These are phyloP conservation scores for Oryzias sinensis DNA, from an alignment of 2,797 vertebrate species.

Conservation along the genomic window DNA sequence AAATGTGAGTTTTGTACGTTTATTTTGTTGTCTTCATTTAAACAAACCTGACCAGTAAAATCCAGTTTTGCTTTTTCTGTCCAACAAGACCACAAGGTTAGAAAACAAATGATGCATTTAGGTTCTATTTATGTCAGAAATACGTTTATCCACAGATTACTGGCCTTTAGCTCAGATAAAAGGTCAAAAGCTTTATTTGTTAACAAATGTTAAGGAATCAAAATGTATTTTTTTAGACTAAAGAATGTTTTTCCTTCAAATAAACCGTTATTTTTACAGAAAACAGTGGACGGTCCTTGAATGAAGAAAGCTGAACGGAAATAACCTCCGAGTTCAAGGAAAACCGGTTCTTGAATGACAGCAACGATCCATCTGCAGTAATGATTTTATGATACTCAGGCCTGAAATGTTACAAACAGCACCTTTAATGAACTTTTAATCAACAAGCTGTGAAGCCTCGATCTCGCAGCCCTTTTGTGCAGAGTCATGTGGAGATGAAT, in stretches of 20 bases:
- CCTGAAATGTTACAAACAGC: constrained; percentile 23
- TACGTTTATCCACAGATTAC: not conserved
- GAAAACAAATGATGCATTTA: too few species aligned
- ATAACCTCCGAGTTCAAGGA: not conserved
- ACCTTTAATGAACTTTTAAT: constrained; percentile 18
- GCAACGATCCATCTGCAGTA: not conserved
- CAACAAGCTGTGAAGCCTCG: constrained; percentile 3
- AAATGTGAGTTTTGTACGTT: too few species aligned
- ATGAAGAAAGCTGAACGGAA: not conserved
- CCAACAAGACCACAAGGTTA: too few species aligned
- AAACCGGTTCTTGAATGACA: not conserved
- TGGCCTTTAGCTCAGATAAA: too few species aligned
- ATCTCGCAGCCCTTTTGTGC: not conserved
- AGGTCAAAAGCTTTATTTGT: too few species aligned
- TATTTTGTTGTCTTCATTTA: too few species aligned
- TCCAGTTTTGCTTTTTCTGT: too few species aligned
- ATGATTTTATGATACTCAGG: not conserved
- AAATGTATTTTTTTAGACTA: too few species aligned
- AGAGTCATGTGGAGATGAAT: constrained; percentile 13
- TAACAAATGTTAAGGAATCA: too few species aligned
- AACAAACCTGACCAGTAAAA: too few species aligned
- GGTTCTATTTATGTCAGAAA: not conserved
- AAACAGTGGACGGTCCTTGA: not conserved
- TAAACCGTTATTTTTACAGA: not conserved
- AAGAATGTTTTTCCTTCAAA: too few species aligned